These are phyloP conservation scores for Platycheirus albimanus DNA, from an alignment of 2,888 invertebrate genomes.

Conservation along the genomic window DNA sequence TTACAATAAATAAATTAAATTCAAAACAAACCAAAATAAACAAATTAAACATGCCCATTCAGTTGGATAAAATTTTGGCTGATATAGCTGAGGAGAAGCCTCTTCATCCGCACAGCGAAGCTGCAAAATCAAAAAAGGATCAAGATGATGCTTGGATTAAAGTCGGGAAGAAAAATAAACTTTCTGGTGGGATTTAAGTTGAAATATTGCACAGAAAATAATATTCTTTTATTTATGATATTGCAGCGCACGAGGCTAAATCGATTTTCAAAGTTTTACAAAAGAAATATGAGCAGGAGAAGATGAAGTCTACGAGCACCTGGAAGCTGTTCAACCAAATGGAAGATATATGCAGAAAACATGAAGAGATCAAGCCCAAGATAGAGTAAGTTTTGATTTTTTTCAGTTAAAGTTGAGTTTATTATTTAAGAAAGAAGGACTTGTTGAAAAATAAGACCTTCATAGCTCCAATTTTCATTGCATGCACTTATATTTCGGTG, in stretches of 20 bases:
- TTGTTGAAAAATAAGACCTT: no score
- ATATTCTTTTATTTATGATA: conserved; percentile 1
- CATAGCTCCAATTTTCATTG: no score
- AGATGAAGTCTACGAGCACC: conserved; percentile 78
- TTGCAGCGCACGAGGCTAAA: conserved; percentile 80
- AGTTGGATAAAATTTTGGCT: conserved; percentile 80
- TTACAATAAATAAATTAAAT: not conserved
- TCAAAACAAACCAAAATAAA: no score
- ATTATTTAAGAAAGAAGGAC: no score
- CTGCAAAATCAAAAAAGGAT: conserved; percentile 77
- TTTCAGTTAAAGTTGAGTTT: no score
- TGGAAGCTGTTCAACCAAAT: conserved; percentile 81
- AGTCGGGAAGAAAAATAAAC: conserved; percentile 81
- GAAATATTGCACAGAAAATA: not conserved
- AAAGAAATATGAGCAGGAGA: conserved; percentile 81
- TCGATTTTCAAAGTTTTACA: conserved; percentile 82
- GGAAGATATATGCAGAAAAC: conserved; percentile 78
- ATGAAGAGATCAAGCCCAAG: conserved; percentile 73
- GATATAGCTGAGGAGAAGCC: conserved; percentile 80
- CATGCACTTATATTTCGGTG: no score
- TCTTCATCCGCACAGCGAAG: conserved; percentile 78
- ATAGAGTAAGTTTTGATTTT: conserved; percentile 79
- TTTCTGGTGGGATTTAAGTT: conserved; percentile 77
- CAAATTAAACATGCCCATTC: conserved; percentile 80
- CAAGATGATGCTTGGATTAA: conserved; percentile 81